Percentiles rank a stretch among this genome's conserved stretches.
phyloP scores from a whole-genome alignment of 1,140 invertebrate genomes.

The Araneus ventricosus region DNA sequence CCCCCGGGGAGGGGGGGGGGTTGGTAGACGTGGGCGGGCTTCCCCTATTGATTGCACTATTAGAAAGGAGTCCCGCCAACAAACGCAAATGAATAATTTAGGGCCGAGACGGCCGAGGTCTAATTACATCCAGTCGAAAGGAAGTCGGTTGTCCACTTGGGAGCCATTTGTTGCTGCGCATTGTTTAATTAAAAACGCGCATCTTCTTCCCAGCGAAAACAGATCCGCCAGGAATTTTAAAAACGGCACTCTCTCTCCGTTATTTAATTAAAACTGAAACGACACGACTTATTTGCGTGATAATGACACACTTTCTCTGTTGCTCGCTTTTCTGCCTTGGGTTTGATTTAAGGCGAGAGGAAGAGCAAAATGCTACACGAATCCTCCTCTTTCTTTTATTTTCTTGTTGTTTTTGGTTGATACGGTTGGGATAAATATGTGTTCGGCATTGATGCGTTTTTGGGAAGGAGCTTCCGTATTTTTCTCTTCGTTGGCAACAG shows the following conservation, averaged over 20 bases:
- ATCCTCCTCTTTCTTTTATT: too few relatives aligned
- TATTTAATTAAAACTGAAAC: slow-evolving; percentile 28
- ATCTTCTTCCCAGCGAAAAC: slow-evolving; percentile 3
- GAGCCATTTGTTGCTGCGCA: slow-evolving; percentile 68
- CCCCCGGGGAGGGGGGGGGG: not conserved
- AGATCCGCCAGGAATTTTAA: slow-evolving; percentile 29
- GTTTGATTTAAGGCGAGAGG: not conserved
- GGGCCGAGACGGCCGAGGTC: slow-evolving; percentile 40
- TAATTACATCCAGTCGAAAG: slow-evolving; percentile 56
- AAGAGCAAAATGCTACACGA: not conserved
- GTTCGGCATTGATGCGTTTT: too few relatives aligned
- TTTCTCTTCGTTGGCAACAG: too few relatives aligned
- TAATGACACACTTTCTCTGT: slow-evolving; percentile 15
- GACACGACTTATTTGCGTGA: slow-evolving; percentile 20
- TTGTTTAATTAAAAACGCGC: slow-evolving; percentile 71
- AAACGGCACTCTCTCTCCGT: not conserved
- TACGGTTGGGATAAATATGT: too few relatives aligned
- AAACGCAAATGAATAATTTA: slow-evolving; percentile 74
- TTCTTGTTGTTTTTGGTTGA: too few relatives aligned
- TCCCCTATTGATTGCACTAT: slow-evolving; percentile 69
- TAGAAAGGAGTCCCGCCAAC: slow-evolving; percentile 54
- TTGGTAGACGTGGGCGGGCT: not conserved
- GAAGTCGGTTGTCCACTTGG: slow-evolving; percentile 64
- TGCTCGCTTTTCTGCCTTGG: not conserved
- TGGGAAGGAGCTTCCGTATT: too few relatives aligned